Base-by-base conservation (phyloP, 2,113 vertebrate genomes). In the Lycaon pictus region DNA sequence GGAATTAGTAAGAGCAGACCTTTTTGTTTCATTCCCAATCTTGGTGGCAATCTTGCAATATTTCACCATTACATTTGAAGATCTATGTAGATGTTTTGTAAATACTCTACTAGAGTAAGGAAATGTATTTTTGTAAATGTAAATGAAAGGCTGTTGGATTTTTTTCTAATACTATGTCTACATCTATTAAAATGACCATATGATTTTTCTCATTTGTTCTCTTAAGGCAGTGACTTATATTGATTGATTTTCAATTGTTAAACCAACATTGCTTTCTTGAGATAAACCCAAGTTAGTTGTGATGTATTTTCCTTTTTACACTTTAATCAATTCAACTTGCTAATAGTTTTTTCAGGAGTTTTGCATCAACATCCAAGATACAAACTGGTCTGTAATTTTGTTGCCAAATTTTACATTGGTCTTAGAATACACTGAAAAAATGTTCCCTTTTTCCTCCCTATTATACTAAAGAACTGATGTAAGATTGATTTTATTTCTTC, bases 151-250 rank as follows among this genome's bases (percentile, higher is more conserved):
- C 29, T 87, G 65, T 11, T 83, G 0, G 1, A 48, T 27, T 69
- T 88, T 85, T 80, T 89, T 82, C 88, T 71, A 53, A 88, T 79
- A 16, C 12, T 87, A 23, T 84, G 29, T 95, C 43, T 92, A n/a
- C 19, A 81, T 72, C 60, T 90, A 65, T 58, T 93, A 69, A 79
- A 56, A 7, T 81, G n/a, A 65, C 17, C 56, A 65, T 51, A 60
- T 48, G 72, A 62, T 83, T 95, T 94, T 94, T 93, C 12, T 85
- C 29, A 87, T 58, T 43, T 93, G 25, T 80, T 92, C 77, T 96
- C 69, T 77, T 55, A 69, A 92, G 83, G 20, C 17, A 60, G 3
- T 65, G 77, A 79, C 29, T 76, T 94, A 60, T 20, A 84, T 20
- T 29, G 13, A 77, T 65, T 94, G 35, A 22, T 80, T 35, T 93